phyloP scores from a whole-genome alignment of 2,113 vertebrate genomes.

The Lampris incognitus region DNA sequence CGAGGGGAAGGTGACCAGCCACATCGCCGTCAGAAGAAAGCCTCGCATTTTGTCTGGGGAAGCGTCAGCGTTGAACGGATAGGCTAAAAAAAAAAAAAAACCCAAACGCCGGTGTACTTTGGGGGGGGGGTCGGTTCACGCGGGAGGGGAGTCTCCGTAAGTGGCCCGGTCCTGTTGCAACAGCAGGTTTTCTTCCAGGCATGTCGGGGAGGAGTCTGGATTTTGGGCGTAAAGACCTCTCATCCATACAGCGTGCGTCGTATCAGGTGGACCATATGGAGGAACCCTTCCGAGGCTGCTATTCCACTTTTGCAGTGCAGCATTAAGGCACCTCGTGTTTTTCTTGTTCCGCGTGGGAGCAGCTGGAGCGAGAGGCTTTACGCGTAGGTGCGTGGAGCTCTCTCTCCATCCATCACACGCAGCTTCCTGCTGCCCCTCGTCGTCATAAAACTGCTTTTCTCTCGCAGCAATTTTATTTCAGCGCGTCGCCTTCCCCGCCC shows the following conservation, averaged over 20 bases:
- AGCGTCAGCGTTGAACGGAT: neutral
- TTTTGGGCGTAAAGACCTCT: conserved; percentile 33
- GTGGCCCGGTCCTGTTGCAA: conserved; percentile 45
- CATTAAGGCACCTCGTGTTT: too few relatives aligned
- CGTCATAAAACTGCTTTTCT: too few relatives aligned
- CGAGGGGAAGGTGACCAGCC: conserved; percentile 77
- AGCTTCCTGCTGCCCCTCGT: too few relatives aligned
- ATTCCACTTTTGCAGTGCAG: too few relatives aligned
- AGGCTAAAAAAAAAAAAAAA: too few relatives aligned
- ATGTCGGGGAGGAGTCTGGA: conserved; percentile 74
- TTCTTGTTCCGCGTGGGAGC: too few relatives aligned
- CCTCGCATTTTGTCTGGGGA: conserved; percentile 53
- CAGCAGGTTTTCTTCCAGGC: conserved; percentile 66
- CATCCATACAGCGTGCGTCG: conserved; percentile 44
- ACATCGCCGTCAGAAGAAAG: conserved; percentile 49
- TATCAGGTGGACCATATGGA: conserved; percentile 45
- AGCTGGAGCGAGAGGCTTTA: too few relatives aligned
- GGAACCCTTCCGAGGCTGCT: neutral
- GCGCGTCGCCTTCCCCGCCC: too few relatives aligned
- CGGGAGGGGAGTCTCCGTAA: conserved; percentile 40
- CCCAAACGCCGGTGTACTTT: too few relatives aligned
- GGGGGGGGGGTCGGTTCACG: conserved; percentile 27
- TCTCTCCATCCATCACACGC: too few relatives aligned
- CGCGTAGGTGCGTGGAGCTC: too few relatives aligned
- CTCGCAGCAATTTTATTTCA: too few relatives aligned